A percentile compares a stretch with the other conserved stretches of the same genome.
Evolutionary conservation across 2,797 vertebrate genomes (phyloP).

Genomic region (Lophius americanus): DNA sequence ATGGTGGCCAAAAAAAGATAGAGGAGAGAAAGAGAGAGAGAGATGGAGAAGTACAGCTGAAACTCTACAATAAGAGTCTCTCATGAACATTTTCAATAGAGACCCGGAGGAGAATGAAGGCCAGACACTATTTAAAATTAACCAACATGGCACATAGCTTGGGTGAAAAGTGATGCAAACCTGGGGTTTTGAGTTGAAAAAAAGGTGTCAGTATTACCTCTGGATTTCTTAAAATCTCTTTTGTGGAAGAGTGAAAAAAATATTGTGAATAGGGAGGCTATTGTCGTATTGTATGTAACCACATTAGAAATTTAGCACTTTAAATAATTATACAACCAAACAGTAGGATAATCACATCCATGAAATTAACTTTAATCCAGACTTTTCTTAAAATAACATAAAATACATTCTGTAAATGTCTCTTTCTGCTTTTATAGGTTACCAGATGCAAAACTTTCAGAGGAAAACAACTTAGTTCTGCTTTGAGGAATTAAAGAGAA

Average conservation of each 20-base stretch:
- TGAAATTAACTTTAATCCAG: constrained; percentile 3
- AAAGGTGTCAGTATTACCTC: constrained; percentile 15
- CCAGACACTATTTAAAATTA: constrained; percentile 54
- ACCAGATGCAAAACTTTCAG: constrained; percentile 5
- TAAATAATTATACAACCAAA: constrained; percentile 1
- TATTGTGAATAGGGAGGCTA: constrained; percentile 21
- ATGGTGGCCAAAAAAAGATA: constrained; percentile 62
- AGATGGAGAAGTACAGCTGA: too few species aligned
- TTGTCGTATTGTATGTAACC: constrained; percentile 12
- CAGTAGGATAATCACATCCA: constrained; percentile 22
- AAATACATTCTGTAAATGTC: background rate
- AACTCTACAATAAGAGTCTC: constrained; percentile 49
- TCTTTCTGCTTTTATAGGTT: background rate
- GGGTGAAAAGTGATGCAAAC: constrained; percentile 43
- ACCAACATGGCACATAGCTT: constrained; percentile 43
- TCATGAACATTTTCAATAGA: constrained; percentile 64
- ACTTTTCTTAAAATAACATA: background rate
- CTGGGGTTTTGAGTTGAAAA: constrained; percentile 20
- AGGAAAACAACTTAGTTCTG: constrained; percentile 25
- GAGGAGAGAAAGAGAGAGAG: constrained; percentile 26
- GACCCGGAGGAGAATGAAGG: constrained; percentile 50
- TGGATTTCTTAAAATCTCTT: constrained; percentile 6
- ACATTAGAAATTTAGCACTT: background rate
- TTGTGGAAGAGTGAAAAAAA: constrained; percentile 29
- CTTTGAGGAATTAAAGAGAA: constrained; percentile 34